phyloP scores from a whole-genome alignment of 2,797 vertebrate genomes.

The Leptodactylus fallax region DNA sequence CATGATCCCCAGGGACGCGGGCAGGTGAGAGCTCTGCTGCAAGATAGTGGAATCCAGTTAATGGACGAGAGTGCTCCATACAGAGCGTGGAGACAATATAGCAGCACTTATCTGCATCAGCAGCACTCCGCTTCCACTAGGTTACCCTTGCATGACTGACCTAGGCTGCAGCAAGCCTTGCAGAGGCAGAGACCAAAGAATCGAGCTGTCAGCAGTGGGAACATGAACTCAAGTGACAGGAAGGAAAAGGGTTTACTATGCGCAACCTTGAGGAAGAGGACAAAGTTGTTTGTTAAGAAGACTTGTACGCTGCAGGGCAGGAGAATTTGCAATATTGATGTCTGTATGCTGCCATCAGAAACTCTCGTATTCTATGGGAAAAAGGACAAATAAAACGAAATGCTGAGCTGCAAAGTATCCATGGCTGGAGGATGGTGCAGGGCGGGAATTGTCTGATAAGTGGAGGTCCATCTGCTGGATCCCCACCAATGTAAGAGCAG shows the following conservation, averaged over 20 bases:
- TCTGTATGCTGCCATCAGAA: neutral
- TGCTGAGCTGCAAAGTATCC: neutral
- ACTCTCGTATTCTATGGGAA: neutral
- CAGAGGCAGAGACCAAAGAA: slow-evolving; percentile 39
- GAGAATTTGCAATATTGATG: neutral
- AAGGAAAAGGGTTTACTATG: slow-evolving; percentile 19
- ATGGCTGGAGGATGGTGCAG: no score
- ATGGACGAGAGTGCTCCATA: slow-evolving; percentile 47
- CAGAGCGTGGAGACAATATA: slow-evolving; percentile 11
- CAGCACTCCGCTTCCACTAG: slow-evolving; percentile 33
- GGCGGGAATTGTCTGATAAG: no score
- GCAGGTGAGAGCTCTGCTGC: slow-evolving; percentile 41
- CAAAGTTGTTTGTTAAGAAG: slow-evolving; percentile 12
- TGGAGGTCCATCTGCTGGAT: no score
- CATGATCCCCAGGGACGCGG: slow-evolving; percentile 7
- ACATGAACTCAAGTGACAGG: slow-evolving; percentile 29
- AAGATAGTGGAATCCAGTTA: slow-evolving; percentile 19
- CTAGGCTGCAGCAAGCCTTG: slow-evolving; percentile 46
- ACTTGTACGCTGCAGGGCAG: neutral
- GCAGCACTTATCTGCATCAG: slow-evolving; percentile 49
- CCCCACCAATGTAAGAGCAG: no score
- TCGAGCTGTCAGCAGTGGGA: slow-evolving; percentile 36
- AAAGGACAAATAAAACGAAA: neutral
- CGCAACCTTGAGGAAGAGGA: slow-evolving; percentile 29
- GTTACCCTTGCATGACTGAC: slow-evolving; percentile 48